Evolutionary conservation across 2,797 vertebrate species (phyloP).

Genomic region (Darevskia mixta): DNA sequence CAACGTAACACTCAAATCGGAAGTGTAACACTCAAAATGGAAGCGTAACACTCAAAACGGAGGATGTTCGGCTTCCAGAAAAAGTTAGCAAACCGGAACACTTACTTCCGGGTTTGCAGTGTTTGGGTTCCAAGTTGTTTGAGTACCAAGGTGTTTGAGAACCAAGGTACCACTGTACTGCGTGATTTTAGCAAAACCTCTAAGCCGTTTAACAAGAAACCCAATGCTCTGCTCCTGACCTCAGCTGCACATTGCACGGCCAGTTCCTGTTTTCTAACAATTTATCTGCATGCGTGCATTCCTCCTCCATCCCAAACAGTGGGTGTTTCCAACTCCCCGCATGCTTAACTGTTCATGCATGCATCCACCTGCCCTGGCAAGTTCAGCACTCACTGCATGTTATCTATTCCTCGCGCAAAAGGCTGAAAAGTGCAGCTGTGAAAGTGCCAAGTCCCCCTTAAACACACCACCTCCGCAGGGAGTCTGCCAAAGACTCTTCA

Average conservation of each 20-base stretch:
- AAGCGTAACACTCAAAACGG: too few species aligned
- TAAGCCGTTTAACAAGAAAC: too few species aligned
- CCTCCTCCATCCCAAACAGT: background rate
- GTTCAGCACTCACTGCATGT: background rate
- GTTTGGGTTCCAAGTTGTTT: too few species aligned
- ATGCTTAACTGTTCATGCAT: background rate
- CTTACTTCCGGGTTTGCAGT: too few species aligned
- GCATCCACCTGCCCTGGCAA: background rate
- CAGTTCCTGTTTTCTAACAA: background rate
- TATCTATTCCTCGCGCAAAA: background rate
- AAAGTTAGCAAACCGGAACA: too few species aligned
- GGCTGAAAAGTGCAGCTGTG: background rate
- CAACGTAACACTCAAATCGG: too few species aligned
- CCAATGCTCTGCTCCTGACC: background rate
- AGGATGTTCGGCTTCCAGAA: too few species aligned
- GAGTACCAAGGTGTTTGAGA: too few species aligned
- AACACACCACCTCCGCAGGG: background rate
- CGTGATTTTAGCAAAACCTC: too few species aligned
- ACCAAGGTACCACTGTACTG: too few species aligned
- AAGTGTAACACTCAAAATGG: too few species aligned
- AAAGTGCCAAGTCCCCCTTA: background rate
- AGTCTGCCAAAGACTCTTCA: background rate
- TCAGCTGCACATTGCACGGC: background rate
- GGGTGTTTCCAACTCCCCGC: background rate
- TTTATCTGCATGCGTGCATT: background rate